Evolutionary conservation across 2,797 vertebrate genomes (phyloP).

Genomic region (Gadopsis marmoratus): DNA sequence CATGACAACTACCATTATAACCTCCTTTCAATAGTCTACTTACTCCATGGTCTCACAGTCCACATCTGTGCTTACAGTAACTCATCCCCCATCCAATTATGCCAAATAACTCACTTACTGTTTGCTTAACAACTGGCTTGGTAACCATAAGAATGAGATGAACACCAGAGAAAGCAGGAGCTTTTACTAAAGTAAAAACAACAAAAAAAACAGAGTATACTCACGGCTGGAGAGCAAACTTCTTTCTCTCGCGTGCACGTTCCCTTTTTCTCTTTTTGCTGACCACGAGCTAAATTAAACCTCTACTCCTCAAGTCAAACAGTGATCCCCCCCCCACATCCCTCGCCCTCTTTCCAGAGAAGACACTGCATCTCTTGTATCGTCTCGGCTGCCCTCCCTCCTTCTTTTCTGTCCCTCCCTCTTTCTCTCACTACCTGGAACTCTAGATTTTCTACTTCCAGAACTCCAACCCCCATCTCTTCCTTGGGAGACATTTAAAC

Average conservation of each 20-base stretch:
- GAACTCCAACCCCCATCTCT: conserved; percentile 79
- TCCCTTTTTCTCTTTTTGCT: conserved; percentile 62
- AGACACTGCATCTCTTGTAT: conserved; percentile 89
- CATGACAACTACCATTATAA: conserved; percentile 32
- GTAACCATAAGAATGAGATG: conserved; percentile 44
- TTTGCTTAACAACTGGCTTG: conserved; percentile 64
- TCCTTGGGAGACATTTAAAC: conserved; percentile 84
- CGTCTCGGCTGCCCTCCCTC: conserved; percentile 74
- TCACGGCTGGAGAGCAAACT: conserved; percentile 68
- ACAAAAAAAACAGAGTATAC: conserved; percentile 57
- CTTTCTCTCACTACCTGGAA: conserved; percentile 83
- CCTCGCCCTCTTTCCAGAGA: conserved; percentile 83
- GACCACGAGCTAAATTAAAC: conserved; percentile 86
- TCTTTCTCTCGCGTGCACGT: conserved; percentile 37
- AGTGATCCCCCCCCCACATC: conserved; percentile 73
- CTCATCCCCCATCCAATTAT: conserved; percentile 68
- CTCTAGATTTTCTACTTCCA: conserved; percentile 78
- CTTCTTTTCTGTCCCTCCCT: conserved; percentile 62
- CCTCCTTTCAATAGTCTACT: conserved; percentile 31
- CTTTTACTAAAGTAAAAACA: conserved; percentile 28
- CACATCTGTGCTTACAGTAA: conserved; percentile 67
- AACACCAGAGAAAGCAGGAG: conserved; percentile 19
- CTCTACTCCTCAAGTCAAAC: conserved; percentile 86
- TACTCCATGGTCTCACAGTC: conserved; percentile 35
- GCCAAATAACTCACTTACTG: conserved; percentile 66